Conservation (phyloP, 2,113 vertebrate genomes). For the Rallus limicola region DNA sequence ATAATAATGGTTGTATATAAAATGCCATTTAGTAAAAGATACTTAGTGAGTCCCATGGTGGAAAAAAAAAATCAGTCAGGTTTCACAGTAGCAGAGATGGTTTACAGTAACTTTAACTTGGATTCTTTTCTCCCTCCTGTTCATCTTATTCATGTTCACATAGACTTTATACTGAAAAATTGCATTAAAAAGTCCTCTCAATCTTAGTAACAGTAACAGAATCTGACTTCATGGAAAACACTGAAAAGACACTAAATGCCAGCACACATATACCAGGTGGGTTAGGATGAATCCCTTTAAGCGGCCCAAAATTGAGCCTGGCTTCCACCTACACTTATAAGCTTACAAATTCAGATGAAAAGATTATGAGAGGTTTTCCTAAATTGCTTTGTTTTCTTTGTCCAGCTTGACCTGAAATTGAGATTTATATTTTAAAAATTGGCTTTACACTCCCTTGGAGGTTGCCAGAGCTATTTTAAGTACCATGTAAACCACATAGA, state of each 20-base stretch:
- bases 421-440: conserved; percentile 45
- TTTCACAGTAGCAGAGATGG: not conserved
- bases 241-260: not conserved
- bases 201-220: not conserved
- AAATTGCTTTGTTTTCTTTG: conserved; percentile 14
- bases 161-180: not conserved
- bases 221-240: not conserved
- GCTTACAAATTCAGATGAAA: not conserved
- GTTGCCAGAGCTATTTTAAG: conserved; percentile 53
- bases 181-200: not conserved
- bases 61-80: not conserved
- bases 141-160: not conserved
- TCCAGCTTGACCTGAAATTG: conserved; percentile 41
- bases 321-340: not conserved
- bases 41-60: not conserved
- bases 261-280: rapidly evolving
- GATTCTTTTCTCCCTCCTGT: not conserved
- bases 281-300: not conserved
- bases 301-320: not conserved
- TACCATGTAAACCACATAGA: conserved; percentile 29
- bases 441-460: not conserved
- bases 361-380: not conserved
- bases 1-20: rapidly evolving
- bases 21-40: not conserved
- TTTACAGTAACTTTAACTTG: not conserved